Conservation (phyloP, 23 tunicate species). For the Styela clava region DNA sequence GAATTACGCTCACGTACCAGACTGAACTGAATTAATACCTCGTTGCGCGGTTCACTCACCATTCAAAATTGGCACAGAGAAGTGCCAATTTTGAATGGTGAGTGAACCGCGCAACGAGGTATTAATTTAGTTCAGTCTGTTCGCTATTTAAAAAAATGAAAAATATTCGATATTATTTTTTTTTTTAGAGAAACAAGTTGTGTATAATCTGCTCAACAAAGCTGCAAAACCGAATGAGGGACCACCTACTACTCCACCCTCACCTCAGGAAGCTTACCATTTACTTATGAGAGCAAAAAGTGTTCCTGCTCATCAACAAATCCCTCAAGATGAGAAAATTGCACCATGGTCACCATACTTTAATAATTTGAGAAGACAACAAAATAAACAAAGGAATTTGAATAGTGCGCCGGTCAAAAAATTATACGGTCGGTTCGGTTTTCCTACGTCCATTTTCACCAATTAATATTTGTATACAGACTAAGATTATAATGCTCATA, state of each 20-base stretch:
- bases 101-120: no score
- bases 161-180: no score
- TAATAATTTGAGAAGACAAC: conserved; percentile 13
- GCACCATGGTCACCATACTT: conserved; percentile 29
- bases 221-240: conserved; percentile 34
- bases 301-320: conserved; percentile 5
- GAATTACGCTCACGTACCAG: no score
- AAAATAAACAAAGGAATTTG: conserved; percentile 22
- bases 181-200: conserved; percentile 61
- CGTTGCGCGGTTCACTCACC: no score
- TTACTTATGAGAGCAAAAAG: conserved; percentile 16
- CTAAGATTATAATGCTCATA: no score
- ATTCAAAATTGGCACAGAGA: no score
- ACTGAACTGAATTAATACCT: no score
- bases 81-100: no score
- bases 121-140: no score
- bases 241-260: conserved; percentile 50
- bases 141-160: no score
- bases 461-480: no score
- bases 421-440: conserved; percentile 16
- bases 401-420: conserved; percentile 24
- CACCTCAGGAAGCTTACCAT: conserved; percentile 30
- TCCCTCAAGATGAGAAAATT: not conserved
- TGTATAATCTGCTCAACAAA: conserved; percentile 56
- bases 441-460: no score